Evolutionary conservation across 2,888 invertebrate species (phyloP).

Genomic region (Hirtodrosophila alboralis): DNA sequence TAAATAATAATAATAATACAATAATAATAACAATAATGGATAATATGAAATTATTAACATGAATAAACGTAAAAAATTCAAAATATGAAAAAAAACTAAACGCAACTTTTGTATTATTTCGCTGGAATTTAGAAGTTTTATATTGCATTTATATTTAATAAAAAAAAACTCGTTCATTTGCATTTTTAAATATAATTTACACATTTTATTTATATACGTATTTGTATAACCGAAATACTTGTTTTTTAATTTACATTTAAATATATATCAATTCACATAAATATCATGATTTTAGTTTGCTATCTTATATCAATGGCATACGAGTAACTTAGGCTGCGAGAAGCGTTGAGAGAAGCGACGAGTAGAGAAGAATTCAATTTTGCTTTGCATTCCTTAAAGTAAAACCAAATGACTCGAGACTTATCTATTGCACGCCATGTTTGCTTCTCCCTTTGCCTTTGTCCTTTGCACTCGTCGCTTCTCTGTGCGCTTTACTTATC

Average conservation of each 20-base stretch:
- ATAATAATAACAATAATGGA: conserved; percentile 39
- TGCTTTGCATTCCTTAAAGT: no score
- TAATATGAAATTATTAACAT: conserved; percentile 59
- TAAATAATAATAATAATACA: conserved; percentile 31
- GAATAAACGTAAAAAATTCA: conserved; percentile 59
- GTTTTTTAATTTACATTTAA: conserved; percentile 61
- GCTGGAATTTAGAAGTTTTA: neutral
- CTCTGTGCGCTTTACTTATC: no score
- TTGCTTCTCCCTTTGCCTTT: no score
- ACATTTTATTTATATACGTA: conserved; percentile 49
- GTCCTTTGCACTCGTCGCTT: neutral
- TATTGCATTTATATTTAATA: no score
- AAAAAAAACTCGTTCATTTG: conserved; percentile 8
- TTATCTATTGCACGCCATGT: no score
- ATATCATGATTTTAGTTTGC: conserved; percentile 44
- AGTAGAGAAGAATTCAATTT: no score
- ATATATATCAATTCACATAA: conserved; percentile 66
- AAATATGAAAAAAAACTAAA: conserved; percentile 28
- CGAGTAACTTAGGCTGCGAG: neutral
- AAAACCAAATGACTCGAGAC: no score
- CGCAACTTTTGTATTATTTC: neutral
- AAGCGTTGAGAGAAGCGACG: conserved; percentile 1
- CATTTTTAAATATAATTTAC: conserved; percentile 43
- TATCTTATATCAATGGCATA: conserved; percentile 27
- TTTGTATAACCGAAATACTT: conserved; percentile 50